Conservation (phyloP, 1,140 invertebrate species). For the Apis laboriosa region DNA sequence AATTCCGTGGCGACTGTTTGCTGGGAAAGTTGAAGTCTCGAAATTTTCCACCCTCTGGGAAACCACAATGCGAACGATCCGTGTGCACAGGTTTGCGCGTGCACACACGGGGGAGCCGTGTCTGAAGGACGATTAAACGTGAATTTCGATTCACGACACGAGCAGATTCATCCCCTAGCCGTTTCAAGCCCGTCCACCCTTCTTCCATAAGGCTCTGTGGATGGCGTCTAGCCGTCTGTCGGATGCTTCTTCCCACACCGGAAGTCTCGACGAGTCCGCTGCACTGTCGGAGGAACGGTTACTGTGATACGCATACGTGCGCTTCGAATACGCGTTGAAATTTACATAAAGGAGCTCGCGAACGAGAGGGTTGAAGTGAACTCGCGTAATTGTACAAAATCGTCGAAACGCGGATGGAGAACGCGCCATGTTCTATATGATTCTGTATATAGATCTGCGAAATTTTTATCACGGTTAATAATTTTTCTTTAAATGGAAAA, state of each 20-base stretch:
- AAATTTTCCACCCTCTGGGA: conserved; percentile 28
- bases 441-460: no score
- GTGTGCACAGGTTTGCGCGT: no score
- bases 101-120: neutral
- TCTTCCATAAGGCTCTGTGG: conserved; percentile 21
- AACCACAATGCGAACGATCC: conserved; percentile 23
- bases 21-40: neutral
- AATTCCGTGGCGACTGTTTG: neutral
- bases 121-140: conserved; percentile 54
- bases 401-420: neutral
- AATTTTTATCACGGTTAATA: no score
- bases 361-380: neutral
- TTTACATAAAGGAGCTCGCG: neutral
- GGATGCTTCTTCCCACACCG: conserved; percentile 47
- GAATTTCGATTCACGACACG: conserved; percentile 56
- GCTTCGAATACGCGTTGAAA: neutral
- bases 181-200: conserved; percentile 3
- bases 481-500: no score
- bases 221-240: conserved; percentile 30
- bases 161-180: conserved; percentile 37
- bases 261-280: conserved; percentile 33
- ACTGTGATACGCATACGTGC: neutral
- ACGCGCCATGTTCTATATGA: neutral
- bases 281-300: conserved; percentile 5
- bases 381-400: neutral